Evolutionary conservation across 2,888 invertebrate species (phyloP).

Genomic region (Scelioninae gen. 2): DNA sequence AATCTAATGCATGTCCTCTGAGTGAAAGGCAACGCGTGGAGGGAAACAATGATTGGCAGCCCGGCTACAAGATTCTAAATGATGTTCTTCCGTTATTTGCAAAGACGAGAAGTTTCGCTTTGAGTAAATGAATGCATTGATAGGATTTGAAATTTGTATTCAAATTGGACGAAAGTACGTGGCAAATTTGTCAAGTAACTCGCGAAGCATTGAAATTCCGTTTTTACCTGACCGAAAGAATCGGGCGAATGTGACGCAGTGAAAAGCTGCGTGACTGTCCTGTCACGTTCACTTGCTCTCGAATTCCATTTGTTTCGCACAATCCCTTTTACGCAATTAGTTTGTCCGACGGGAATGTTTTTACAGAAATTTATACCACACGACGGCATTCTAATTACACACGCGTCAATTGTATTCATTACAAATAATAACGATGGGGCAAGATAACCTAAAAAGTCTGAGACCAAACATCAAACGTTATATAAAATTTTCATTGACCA

Average conservation of each 20-base stretch:
- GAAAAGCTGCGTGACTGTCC: slow-evolving; percentile 6
- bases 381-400: slow-evolving; percentile 30
- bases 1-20: slow-evolving; percentile 3
- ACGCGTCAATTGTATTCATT: slow-evolving; percentile 44
- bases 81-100: slow-evolving; percentile 9
- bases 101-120: slow-evolving; percentile 10
- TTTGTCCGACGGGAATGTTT: slow-evolving; percentile 14
- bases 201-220: slow-evolving; percentile 15
- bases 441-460: slow-evolving; percentile 29
- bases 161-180: slow-evolving; percentile 34
- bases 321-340: slow-evolving; percentile 23
- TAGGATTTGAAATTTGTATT: slow-evolving; percentile 32
- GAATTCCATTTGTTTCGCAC: slow-evolving; percentile 5
- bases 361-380: slow-evolving; percentile 28
- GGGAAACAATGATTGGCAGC: slow-evolving; percentile 1
- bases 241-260: slow-evolving; percentile 21
- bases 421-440: slow-evolving; percentile 1
- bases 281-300: slow-evolving; percentile 35
- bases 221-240: slow-evolving; percentile 27
- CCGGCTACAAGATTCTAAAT: slow-evolving; percentile 1
- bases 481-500: slow-evolving; percentile 16
- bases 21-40: neutral
- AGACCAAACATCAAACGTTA: slow-evolving; percentile 33
- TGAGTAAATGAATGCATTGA: slow-evolving; percentile 30
- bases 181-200: slow-evolving; percentile 40